Base-by-base conservation (phyloP, 2,888 invertebrate genomes). In the Calameuta idolon region DNA sequence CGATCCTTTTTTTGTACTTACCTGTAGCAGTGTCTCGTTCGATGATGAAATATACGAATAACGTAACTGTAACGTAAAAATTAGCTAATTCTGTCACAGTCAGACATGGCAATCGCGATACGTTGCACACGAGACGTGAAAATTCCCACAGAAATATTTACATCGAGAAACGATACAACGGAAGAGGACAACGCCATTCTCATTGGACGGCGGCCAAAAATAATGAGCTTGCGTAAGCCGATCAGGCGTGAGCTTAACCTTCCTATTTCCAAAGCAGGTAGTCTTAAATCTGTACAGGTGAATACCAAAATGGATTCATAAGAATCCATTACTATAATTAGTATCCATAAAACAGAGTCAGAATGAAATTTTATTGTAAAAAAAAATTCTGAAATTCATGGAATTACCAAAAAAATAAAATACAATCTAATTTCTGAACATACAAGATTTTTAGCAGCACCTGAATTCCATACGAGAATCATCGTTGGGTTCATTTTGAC, bases 161-260 rank as follows among this genome's bases (percentile, higher is more conserved):
- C 55, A 55, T 55, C 55, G 55, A 55, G 9, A 9, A 55, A 23
- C 55, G 55, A 55, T 55, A 55, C 55, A 55, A 55, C 55, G 9
- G 23, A 9, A 23, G 55, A 55, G 55, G 55, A 55, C 55, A 55
- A 71, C 71, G 71, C 71, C 31, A 71, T 34, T 71, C 71, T 31
- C 31, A 33, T 71, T 78, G 78, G 73, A 73, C 37, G 30, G 35
- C n/a, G 4, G 73, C 78, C 78, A 78, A 78, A 75, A 78, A 78
- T 78, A 78, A 73, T 35, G 55, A 23, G 5, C 68, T 37, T 73
- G 71, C 71, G 55, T 55, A 55, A 55, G 55, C 55, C 55, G 9
- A 2, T 55, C 23, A 23, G 55, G 23, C 55, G 2, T 55, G 55
- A 55, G 55, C 23, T 55, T 55, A 55, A 55, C 23, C 55, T 55